Evolutionary conservation across 2,797 vertebrate genomes (phyloP).

Genomic region (Liparis tanakae): DNA sequence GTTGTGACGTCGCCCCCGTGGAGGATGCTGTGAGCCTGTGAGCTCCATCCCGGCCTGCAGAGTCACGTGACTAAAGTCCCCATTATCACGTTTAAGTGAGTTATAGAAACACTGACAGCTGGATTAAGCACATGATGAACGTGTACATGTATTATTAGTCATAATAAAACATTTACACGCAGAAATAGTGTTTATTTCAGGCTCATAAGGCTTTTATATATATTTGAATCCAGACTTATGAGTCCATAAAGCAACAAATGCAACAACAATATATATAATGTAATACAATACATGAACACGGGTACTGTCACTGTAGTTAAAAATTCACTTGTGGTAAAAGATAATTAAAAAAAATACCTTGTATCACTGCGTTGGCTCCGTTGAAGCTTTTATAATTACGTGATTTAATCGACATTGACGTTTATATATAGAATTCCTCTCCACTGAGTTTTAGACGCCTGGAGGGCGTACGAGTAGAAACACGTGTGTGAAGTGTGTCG

Average conservation of each 20-base stretch:
- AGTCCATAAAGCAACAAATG: too few relatives aligned
- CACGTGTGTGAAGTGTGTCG: background rate
- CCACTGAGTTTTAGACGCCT: background rate
- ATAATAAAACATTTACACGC: background rate
- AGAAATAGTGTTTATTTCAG: background rate
- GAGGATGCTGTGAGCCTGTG: constrained; percentile 15
- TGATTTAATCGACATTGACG: too few relatives aligned
- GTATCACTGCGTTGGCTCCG: too few relatives aligned
- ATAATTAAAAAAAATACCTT: too few relatives aligned
- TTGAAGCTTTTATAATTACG: too few relatives aligned
- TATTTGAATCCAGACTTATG: too few relatives aligned
- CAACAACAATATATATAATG: too few relatives aligned
- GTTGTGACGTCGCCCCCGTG: constrained; percentile 4
- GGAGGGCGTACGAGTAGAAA: background rate
- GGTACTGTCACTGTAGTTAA: too few relatives aligned
- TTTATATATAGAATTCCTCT: too few relatives aligned
- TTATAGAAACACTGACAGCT: background rate
- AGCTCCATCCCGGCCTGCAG: constrained; percentile 49
- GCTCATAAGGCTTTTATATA: too few relatives aligned
- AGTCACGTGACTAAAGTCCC: background rate
- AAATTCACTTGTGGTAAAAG: too few relatives aligned
- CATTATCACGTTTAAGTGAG: background rate
- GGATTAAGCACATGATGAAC: background rate
- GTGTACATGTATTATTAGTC: background rate
- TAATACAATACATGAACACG: too few relatives aligned